A percentile compares a stretch with the other conserved stretches of the same genome.
phyloP scores from a whole-genome alignment of 2,888 invertebrate species.

The Autographa pulchrina region DNA sequence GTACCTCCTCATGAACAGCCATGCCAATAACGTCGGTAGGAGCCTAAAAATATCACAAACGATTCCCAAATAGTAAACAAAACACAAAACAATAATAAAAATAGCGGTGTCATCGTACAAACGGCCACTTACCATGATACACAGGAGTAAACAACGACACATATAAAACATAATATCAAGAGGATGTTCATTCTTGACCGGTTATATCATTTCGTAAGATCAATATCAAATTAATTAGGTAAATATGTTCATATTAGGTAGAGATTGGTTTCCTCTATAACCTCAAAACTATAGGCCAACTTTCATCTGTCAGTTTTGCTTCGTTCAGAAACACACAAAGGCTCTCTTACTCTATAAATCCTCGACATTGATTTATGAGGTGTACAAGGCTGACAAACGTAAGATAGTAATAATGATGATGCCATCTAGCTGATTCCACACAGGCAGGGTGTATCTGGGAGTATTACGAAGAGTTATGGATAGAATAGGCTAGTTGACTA shows the following conservation, averaged over 20 bases:
- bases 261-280: slow-evolving; percentile 50
- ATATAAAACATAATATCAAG: slow-evolving; percentile 77
- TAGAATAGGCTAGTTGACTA: no score
- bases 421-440: no score
- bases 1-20: slow-evolving; percentile 94
- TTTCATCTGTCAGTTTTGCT: slow-evolving; percentile 45
- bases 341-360: no score
- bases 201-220: slow-evolving; percentile 64
- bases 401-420: no score
- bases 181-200: slow-evolving; percentile 77
- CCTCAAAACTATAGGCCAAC: slow-evolving; percentile 48
- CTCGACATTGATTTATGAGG: no score
- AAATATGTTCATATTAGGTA: slow-evolving; percentile 48
- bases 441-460: no score
- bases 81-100: slow-evolving; percentile 76
- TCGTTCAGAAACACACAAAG: slow-evolving; percentile 45
- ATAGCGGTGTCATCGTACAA: slow-evolving; percentile 62
- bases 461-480: no score
- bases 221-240: slow-evolving; percentile 51
- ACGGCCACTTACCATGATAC: slow-evolving; percentile 89
- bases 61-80: slow-evolving; percentile 67
- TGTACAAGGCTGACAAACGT: no score
- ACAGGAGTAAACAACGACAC: slow-evolving; percentile 88
- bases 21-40: slow-evolving; percentile 93
- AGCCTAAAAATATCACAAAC: slow-evolving; percentile 89